phyloP scores from a whole-genome alignment of 2,888 invertebrate genomes.

The Reticulitermes lucifugus region DNA sequence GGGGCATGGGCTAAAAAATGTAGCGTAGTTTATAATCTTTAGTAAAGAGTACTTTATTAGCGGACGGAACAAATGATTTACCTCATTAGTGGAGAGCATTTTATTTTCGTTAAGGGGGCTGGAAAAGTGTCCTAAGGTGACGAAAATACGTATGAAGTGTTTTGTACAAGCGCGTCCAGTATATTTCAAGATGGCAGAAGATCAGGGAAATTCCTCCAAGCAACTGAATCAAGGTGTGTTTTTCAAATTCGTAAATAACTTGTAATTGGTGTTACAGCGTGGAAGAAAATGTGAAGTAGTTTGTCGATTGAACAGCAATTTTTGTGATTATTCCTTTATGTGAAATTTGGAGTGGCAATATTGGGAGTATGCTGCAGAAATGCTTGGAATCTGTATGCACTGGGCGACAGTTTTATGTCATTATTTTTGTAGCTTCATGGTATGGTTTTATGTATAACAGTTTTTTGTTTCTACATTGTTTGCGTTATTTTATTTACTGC shows the following conservation, averaged over 20 bases:
- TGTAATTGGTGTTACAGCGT: neutral
- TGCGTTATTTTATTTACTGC: too few relatives aligned
- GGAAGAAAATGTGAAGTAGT: neutral
- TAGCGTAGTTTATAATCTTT: conserved; percentile 26
- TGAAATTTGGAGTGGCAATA: neutral
- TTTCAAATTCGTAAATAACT: neutral
- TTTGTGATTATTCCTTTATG: neutral
- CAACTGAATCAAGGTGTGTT: conserved; percentile 66
- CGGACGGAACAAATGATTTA: conserved; percentile 45
- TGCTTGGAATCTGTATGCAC: neutral
- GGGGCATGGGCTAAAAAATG: neutral
- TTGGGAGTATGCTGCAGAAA: neutral
- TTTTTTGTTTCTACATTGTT: neutral
- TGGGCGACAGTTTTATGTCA: neutral
- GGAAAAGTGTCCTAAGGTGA: conserved; percentile 39
- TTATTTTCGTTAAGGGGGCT: conserved; percentile 36
- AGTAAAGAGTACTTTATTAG: conserved; percentile 38
- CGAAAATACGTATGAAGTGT: neutral
- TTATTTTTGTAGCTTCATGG: neutral
- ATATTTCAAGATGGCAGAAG: conserved; percentile 74
- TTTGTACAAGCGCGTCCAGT: conserved; percentile 42
- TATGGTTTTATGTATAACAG: neutral
- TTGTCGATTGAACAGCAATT: neutral
- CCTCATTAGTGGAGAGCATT: conserved; percentile 25
- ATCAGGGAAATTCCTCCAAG: conserved; percentile 76